A percentile compares a stretch with the other conserved stretches of the same genome.
Evolutionary conservation across 2,888 invertebrate genomes (phyloP).

Genomic region (Troglohyphantes excavatus): DNA sequence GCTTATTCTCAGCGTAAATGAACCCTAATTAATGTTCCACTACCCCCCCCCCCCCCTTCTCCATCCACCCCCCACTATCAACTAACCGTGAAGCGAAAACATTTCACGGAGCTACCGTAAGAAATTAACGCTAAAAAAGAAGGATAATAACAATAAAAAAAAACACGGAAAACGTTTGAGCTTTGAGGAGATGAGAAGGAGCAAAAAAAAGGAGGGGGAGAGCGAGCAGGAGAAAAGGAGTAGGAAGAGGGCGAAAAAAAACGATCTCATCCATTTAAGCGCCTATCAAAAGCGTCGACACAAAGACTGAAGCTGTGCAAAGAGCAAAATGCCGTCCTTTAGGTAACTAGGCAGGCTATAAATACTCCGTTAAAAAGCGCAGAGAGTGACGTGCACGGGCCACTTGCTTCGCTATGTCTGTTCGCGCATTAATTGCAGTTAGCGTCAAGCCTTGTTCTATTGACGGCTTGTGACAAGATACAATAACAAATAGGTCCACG

Average conservation of each 20-base stretch:
- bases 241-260: conserved; percentile 9
- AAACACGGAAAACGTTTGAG: conserved; percentile 37
- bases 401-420: conserved; percentile 70
- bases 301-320: conserved; percentile 59
- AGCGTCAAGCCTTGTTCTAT: conserved; percentile 75
- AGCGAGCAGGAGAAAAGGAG: conserved; percentile 11
- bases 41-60: background rate
- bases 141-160: conserved; percentile 17
- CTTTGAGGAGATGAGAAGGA: conserved; percentile 1
- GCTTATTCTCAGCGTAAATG: conserved; percentile 54
- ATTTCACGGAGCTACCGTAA: conserved; percentile 71
- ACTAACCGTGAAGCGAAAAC: conserved; percentile 72
- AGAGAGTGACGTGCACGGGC: conserved; percentile 56
- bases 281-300: conserved; percentile 65
- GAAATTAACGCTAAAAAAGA: conserved; percentile 50
- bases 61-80: background rate
- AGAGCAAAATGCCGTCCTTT: conserved; percentile 53
- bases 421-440: conserved; percentile 76
- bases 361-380: conserved; percentile 63
- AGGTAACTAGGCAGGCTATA: conserved; percentile 60
- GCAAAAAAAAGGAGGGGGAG: background rate
- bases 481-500: conserved; percentile 62
- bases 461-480: conserved; percentile 70
- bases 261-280: conserved; percentile 52
- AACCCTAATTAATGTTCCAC: conserved; percentile 64